Percentiles rank a stretch among this genome's conserved stretches.
These are phyloP conservation scores for Drosophila nikananu DNA, from an alignment of 1,140 invertebrate genomes.

Conservation along the genomic window DNA sequence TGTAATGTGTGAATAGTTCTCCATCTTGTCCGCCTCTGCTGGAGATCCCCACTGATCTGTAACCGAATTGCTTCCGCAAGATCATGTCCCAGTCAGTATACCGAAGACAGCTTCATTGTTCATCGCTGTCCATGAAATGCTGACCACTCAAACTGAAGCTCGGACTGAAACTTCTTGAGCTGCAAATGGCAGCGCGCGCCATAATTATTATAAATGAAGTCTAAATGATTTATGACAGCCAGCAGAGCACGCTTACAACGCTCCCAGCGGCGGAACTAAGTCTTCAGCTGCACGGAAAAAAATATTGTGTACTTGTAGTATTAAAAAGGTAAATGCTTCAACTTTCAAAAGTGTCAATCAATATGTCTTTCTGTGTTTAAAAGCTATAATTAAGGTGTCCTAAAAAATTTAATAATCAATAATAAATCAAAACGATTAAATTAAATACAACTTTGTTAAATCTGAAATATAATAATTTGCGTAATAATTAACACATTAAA, in stretches of 20 bases:
- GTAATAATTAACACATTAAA: not conserved
- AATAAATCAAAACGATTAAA: not conserved
- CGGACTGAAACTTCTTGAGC: conserved; percentile 57
- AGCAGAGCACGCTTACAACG: conserved; percentile 69
- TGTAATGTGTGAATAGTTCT: not conserved
- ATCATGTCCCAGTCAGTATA: conserved; percentile 34
- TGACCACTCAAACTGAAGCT: conserved; percentile 49
- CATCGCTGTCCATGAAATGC: conserved; percentile 61
- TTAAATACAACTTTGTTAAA: too few species aligned
- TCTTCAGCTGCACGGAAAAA: conserved; percentile 19
- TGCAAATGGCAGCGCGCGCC: conserved; percentile 43
- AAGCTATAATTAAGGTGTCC: not conserved
- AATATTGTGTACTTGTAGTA: not conserved
- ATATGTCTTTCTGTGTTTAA: not conserved
- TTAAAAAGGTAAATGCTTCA: not conserved
- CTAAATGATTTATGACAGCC: conserved; percentile 78
- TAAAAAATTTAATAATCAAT: too few species aligned
- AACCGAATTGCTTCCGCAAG: conserved; percentile 66
- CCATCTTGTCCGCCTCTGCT: conserved; percentile 22
- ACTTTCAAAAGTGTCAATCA: not conserved
- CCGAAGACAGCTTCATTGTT: conserved; percentile 68
- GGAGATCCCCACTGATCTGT: conserved; percentile 22
- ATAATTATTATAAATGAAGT: conserved; percentile 83
- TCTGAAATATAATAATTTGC: not conserved
- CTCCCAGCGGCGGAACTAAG: conserved; percentile 61